phyloP scores from a whole-genome alignment of 2,888 invertebrate species.

The Napeogenes sylphis region DNA sequence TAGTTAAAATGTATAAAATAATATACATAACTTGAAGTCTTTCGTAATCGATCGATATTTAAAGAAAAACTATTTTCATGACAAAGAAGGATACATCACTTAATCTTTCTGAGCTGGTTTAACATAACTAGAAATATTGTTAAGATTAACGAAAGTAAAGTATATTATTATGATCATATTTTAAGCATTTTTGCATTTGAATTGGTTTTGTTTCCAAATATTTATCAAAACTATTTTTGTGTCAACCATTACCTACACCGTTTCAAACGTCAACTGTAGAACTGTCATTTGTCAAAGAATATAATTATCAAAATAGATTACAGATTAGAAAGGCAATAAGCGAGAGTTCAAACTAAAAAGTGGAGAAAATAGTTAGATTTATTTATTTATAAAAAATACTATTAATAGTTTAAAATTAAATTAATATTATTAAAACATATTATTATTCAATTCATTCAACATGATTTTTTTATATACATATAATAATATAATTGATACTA shows the following conservation, averaged over 20 bases:
- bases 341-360: not conserved
- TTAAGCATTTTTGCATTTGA: constrained; percentile 46
- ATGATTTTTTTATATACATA: no score
- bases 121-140: constrained; percentile 16
- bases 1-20: constrained; percentile 39
- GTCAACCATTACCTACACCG: constrained; percentile 57
- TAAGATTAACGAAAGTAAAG: constrained; percentile 37
- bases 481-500: no score
- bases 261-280: constrained; percentile 43
- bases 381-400: not conserved
- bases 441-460: no score
- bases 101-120: constrained; percentile 17
- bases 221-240: constrained; percentile 58
- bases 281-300: constrained; percentile 49
- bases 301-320: constrained; percentile 3
- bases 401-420: not conserved
- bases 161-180: constrained; percentile 34
- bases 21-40: constrained; percentile 52
- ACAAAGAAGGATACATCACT: constrained; percentile 61
- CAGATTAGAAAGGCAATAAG: constrained; percentile 8
- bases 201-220: constrained; percentile 51
- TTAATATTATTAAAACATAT: no score
- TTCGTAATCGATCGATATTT: constrained; percentile 76
- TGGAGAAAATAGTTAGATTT: not conserved
- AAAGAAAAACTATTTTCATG: constrained; percentile 63